A percentile compares a stretch with the other conserved stretches of the same genome.
Evolutionary conservation across 2,888 invertebrate species (phyloP).

Genomic region (Luperina nickerlii): DNA sequence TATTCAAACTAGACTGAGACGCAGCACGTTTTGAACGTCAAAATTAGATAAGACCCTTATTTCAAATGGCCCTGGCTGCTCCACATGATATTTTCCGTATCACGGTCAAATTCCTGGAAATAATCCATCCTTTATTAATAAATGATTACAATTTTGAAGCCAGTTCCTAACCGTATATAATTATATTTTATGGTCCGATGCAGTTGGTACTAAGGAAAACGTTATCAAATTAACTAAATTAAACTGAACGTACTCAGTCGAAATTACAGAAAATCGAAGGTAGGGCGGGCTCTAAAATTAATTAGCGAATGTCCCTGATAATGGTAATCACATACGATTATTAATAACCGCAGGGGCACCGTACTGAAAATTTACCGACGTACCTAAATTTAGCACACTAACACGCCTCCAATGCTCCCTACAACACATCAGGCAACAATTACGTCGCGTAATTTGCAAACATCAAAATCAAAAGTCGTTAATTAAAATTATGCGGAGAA

Average conservation of each 20-base stretch:
- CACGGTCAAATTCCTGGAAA: background rate
- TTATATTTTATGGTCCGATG: background rate
- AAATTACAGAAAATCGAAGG: background rate
- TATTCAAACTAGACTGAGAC: too few species aligned
- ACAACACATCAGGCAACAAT: background rate
- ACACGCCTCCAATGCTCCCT: too few species aligned
- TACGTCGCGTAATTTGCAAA: background rate
- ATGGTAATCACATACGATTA: background rate
- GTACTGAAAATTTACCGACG: background rate
- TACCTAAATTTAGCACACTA: background rate
- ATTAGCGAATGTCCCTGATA: constrained; percentile 21
- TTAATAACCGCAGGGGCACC: background rate
- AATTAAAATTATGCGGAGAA: too few species aligned
- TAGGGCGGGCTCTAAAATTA: background rate
- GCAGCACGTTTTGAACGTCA: too few species aligned
- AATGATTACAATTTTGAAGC: constrained; percentile 1
- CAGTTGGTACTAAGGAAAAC: constrained; percentile 33
- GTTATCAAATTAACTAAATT: constrained; percentile 20
- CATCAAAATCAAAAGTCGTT: too few species aligned
- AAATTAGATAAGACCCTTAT: background rate
- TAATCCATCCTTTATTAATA: background rate
- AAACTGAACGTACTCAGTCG: background rate
- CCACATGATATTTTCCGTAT: background rate
- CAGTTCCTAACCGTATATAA: background rate
- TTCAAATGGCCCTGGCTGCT: background rate